These are phyloP conservation scores for Carlito syrichta DNA, from an alignment of 2,113 vertebrate genomes.

Conservation along the genomic window DNA sequence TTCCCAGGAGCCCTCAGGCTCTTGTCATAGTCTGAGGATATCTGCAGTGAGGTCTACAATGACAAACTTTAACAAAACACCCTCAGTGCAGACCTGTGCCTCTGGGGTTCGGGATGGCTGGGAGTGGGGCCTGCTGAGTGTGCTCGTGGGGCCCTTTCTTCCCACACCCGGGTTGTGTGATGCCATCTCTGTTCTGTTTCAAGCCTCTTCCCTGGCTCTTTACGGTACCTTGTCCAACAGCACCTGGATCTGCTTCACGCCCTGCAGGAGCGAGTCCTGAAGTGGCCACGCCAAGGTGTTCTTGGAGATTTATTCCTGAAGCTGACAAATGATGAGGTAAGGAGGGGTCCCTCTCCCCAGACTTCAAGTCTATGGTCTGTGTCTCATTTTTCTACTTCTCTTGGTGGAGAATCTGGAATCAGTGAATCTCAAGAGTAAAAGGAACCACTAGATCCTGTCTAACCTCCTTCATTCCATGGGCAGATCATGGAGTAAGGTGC, in stretches of 20 bases:
- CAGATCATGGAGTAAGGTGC: not conserved
- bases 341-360: not conserved
- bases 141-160: not conserved
- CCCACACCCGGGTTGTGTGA: slow-evolving; percentile 43
- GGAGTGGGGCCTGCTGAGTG: not conserved
- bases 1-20: not conserved
- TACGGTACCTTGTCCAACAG: slow-evolving; percentile 96
- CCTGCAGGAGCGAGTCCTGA: slow-evolving; percentile 94
- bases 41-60: not conserved
- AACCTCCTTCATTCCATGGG: not conserved
- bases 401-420: slow-evolving; percentile 4
- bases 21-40: not conserved
- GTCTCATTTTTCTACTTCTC: not conserved
- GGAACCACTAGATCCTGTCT: not conserved
- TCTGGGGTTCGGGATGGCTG: not conserved
- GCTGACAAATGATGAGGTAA: slow-evolving; percentile 94
- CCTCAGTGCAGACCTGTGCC: not conserved
- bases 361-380: not conserved
- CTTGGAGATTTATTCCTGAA: slow-evolving; percentile 97
- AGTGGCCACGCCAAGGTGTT: slow-evolving; percentile 95
- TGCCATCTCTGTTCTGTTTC: slow-evolving; percentile 41
- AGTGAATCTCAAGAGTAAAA: not conserved
- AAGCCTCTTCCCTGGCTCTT: slow-evolving; percentile 94
- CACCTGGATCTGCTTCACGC: slow-evolving; percentile 94
- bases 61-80: not conserved